A percentile compares a stretch with the other conserved stretches of the same genome.
Conservation (phyloP, 1,140 invertebrate genomes). For the Coelopa frigida region DNA sequence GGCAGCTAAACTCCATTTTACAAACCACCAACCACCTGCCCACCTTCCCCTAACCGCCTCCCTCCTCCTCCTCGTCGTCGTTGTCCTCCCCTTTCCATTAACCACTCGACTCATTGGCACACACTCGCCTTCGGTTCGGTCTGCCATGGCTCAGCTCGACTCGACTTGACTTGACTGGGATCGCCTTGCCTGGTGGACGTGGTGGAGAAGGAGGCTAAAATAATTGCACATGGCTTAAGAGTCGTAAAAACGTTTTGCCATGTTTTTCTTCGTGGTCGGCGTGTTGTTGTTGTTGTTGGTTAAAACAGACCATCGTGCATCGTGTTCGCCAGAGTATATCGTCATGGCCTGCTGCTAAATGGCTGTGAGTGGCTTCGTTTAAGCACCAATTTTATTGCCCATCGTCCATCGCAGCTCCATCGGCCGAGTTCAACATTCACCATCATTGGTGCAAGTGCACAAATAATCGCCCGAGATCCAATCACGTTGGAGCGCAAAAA, state of each 20-base stretch:
- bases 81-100: constrained; percentile 35
- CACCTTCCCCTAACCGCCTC: neutral
- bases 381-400: constrained; percentile 44
- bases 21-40: constrained; percentile 12
- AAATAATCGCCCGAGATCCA: constrained; percentile 6
- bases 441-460: constrained; percentile 5
- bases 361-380: constrained; percentile 44
- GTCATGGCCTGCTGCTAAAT: constrained; percentile 45
- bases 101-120: no score
- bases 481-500: no score
- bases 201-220: no score
- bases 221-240: no score
- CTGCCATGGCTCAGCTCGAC: no score
- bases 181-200: no score
- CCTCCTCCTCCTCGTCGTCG: constrained; percentile 16
- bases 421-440: neutral
- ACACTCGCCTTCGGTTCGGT: no score
- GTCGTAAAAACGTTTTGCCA: no score
- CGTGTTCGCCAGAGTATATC: no score
- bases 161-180: no score
- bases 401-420: constrained; percentile 22
- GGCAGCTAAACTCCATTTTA: constrained; percentile 32
- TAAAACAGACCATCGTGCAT: no score
- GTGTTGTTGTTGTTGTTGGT: constrained; percentile 6
- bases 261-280: no score